Evolutionary conservation across 30 jellyfish, hydroid and myxozoan genomes (phyloP), one percentile per base, ranked within the genome.

Genomic region (Aurelia sp.): DNA sequence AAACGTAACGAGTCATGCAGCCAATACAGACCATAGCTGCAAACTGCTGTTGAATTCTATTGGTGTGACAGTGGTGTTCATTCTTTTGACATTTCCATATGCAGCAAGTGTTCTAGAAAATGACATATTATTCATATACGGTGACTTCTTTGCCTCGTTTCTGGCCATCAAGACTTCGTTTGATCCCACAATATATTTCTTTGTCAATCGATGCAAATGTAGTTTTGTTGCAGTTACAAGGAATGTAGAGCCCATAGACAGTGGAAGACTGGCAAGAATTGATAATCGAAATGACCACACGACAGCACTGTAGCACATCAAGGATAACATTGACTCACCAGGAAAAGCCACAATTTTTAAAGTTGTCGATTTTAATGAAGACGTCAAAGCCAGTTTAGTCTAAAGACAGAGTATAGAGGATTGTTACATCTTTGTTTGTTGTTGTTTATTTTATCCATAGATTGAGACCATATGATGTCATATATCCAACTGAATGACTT

Each of bases 391-490:
- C 33, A 27, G 33, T 2, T n/a, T n/a, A 27, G 33, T 27, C 33
- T 2, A 27, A 27, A 27, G 2, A 27, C 33, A 0, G 33, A 27
- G 33, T 27, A 27, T 2, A 27, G 33, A 2, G 33, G 33, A 27
- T 27, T 27, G 33, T 27, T 27, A 27, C 33, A 0, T 27, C 33
- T 27, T 27, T 27, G 33, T 27, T 27, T 27, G 33, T 27, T 27
- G 33, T 27, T 27, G 33, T 27, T 37, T 37, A 37, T 37, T 6
- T 37, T 3, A 37, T 37, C 48, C 48, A 37, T 37, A 37, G 48
- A 37, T 41, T 74, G 59, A 74, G 74, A 11, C 73, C 69, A 44
- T 74, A 74, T 7, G 86, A 17, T 6, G 73, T 51, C 19, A 57
- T 27, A 27, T 27, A 27, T 27, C 33, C 30, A 4, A 62, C 86